Evolutionary conservation across 2,113 vertebrate species (phyloP), one percentile per base, ranked within the genome.

Genomic region (Penelope pileata): DNA sequence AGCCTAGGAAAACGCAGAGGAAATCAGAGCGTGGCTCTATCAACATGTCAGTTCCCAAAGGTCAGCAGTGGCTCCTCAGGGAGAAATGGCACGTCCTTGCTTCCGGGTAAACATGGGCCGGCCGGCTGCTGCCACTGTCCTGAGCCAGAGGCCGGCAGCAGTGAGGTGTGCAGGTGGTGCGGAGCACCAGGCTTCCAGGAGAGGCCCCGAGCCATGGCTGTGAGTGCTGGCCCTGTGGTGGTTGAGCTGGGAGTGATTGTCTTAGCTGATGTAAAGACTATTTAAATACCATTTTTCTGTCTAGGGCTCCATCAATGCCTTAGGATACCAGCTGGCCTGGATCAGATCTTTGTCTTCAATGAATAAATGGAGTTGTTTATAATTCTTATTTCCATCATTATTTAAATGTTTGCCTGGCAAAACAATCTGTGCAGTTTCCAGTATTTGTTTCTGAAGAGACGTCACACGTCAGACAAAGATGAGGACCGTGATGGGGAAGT

Each of bases 391-490:
- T 96, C 92, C 70, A 90, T 83, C 75, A 80, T 91, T 95, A 93
- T 93, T 97, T 88, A 84, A 96, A 91, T 83, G 77, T 94, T 94
- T 90, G 58, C 76, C 73, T 94, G 88, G 93, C 79, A 68, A 96
- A 93, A 91, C 91, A 92, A 87, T 94, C 70, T 51, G 43, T 74
- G 92, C 83, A 79, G 93, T 66, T 97, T 97, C 95, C 96, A 97
- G 90, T 87, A 92, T 96, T 97, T 97, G 96, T 97, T 96, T 88
- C 77, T 86, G 53, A 78, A 86, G 59, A 69, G 90, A 38, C 40
- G 67, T 92, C 73, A 60, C 66, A 54, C 6, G 6, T 85, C 88
- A 97, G 77, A 89, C n/a, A 12, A 76, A 79, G 75, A 66, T 42
- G 67, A 54, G 73, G 53, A 40, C 43, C 5, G 1, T 30, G 69